A percentile compares a stretch with the other conserved stretches of the same genome.
Evolutionary conservation across 1,140 invertebrate species (phyloP).

Genomic region (Chlorops oryzae): DNA sequence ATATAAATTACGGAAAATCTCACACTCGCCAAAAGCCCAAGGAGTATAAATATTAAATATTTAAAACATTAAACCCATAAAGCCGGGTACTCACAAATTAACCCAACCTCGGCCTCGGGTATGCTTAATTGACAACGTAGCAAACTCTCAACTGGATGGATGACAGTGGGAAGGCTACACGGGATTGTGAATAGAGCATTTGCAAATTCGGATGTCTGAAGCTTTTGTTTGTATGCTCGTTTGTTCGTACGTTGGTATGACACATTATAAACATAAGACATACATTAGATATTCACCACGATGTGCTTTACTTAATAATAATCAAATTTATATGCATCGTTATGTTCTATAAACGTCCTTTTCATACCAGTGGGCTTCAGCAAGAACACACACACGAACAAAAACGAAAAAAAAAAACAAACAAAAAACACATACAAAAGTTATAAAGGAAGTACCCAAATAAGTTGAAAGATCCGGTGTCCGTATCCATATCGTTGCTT

Average conservation of each 20-base stretch:
- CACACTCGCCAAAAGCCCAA: background rate
- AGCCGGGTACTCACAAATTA: slow-evolving; percentile 9
- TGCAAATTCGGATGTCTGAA: background rate
- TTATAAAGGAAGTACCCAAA: background rate
- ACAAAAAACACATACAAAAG: slow-evolving; percentile 13
- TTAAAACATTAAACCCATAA: slow-evolving; percentile 10
- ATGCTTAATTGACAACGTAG: background rate
- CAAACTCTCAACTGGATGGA: background rate
- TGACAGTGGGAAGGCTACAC: background rate
- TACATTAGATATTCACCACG: slow-evolving; percentile 44
- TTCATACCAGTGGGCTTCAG: slow-evolving; percentile 12
- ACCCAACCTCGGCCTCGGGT: background rate
- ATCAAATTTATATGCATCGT: slow-evolving; percentile 49
- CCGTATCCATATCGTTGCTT: slow-evolving; percentile 6
- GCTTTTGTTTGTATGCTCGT: slow-evolving; percentile 1
- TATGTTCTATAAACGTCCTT: slow-evolving; percentile 38
- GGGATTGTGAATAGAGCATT: background rate
- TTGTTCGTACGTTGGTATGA: background rate
- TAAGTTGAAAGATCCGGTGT: slow-evolving; percentile 31
- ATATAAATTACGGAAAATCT: background rate
- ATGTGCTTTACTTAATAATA: slow-evolving; percentile 48
- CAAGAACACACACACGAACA: slow-evolving; percentile 8
- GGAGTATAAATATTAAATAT: background rate
- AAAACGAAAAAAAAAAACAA: slow-evolving; percentile 5
- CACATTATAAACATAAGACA: slow-evolving; percentile 5